Evolutionary conservation across 2,113 vertebrate species (phyloP).

Genomic region (Prolemur simus): DNA sequence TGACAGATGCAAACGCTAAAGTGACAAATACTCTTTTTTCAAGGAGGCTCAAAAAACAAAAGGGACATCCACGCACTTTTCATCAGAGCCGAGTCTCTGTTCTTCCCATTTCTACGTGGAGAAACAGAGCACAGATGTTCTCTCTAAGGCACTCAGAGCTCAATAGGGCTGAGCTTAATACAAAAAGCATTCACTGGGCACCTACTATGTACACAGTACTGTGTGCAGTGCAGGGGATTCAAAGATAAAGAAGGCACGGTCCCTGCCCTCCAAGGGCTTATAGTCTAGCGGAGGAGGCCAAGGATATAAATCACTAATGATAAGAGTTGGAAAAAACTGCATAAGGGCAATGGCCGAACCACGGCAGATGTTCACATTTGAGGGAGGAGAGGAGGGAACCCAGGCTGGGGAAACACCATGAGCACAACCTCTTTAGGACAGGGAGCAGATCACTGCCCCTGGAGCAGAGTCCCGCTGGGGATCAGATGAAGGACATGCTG

Average conservation of each 20-base stretch:
- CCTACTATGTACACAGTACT: not conserved
- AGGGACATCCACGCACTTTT: not conserved
- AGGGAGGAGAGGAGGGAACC: not conserved
- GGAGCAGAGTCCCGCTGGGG: not conserved
- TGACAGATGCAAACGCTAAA: not conserved
- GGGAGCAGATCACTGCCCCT: not conserved
- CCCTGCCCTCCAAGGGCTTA: not conserved
- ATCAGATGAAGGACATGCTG: not conserved
- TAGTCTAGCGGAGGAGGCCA: not conserved
- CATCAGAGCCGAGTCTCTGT: not conserved
- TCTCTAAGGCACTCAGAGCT: not conserved
- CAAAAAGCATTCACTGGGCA: not conserved
- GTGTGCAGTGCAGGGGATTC: not conserved
- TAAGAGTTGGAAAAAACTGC: not conserved
- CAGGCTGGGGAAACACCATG: not conserved
- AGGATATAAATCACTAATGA: not conserved
- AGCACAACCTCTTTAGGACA: fast-evolving
- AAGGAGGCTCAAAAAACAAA: not conserved
- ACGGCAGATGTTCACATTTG: not conserved
- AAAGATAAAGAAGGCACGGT: not conserved
- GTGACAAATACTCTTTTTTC: not conserved
- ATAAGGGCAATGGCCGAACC: not conserved
- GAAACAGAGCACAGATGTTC: not conserved
- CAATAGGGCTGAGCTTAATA: not conserved
- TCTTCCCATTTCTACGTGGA: not conserved